A percentile compares a stretch with the other conserved stretches of the same genome.
These are phyloP conservation scores for Caprella mutica DNA, from an alignment of 2,888 invertebrate genomes.

Conservation along the genomic window DNA sequence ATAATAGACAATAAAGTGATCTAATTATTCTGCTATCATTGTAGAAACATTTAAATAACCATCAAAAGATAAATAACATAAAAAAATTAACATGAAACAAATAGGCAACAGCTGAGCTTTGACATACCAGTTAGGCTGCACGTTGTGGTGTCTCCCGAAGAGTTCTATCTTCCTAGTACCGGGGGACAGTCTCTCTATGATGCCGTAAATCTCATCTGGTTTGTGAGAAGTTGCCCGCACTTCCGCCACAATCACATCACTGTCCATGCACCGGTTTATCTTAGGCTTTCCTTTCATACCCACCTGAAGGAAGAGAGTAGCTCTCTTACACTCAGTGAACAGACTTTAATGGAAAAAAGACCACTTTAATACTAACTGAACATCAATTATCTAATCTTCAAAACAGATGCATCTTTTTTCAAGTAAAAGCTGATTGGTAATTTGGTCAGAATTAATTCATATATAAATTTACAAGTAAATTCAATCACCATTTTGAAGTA, in stretches of 20 bases:
- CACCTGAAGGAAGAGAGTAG: constrained; percentile 46
- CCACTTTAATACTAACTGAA: not conserved
- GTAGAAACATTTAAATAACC: no score
- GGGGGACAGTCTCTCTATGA: constrained; percentile 89
- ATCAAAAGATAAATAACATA: no score
- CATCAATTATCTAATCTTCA: no score
- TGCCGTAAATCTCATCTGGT: constrained; percentile 96
- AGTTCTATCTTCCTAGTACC: constrained; percentile 94
- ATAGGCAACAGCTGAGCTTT: no score
- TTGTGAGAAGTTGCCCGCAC: constrained; percentile 96
- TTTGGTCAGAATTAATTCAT: no score
- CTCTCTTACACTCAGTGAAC: not conserved
- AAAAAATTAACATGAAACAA: no score
- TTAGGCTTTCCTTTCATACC: constrained; percentile 93
- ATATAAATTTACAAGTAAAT: no score
- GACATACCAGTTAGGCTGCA: constrained; percentile 85
- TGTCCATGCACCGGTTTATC: constrained; percentile 84
- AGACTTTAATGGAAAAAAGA: not conserved
- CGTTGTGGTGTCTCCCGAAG: constrained; percentile 92
- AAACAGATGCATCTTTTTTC: no score
- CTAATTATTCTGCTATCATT: no score
- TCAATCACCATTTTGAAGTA: no score
- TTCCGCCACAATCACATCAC: constrained; percentile 96
- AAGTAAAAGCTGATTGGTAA: no score
- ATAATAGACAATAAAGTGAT: no score